A percentile compares a stretch with the other conserved stretches of the same genome.
Conservation (phyloP, 1,140 invertebrate species). For the Apis mellifera region DNA sequence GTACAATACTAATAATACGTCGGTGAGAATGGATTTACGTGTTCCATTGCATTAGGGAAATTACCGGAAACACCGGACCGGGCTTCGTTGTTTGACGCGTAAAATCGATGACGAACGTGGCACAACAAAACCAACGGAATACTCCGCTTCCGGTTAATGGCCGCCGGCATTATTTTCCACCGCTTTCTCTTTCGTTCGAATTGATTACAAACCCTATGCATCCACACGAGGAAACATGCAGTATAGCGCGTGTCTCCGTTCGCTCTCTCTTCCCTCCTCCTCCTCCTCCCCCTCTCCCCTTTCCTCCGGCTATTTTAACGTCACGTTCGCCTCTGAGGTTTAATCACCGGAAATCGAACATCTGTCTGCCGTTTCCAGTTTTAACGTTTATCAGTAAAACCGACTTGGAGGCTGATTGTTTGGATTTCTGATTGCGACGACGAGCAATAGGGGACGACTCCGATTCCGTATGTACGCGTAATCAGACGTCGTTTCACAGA, state of each 20-base stretch:
- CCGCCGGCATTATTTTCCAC: background rate
- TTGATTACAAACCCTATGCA: background rate
- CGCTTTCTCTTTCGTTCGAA: background rate
- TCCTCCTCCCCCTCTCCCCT: no score
- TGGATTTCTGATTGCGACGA: background rate
- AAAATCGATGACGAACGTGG: slow-evolving; percentile 20
- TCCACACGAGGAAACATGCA: no score
- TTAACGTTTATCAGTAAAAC: slow-evolving; percentile 19
- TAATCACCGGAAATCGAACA: slow-evolving; percentile 38
- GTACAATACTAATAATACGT: slow-evolving; percentile 26
- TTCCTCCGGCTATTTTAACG: background rate
- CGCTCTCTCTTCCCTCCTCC: no score
- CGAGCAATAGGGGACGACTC: background rate
- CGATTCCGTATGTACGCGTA: no score
- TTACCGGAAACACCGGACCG: slow-evolving; percentile 24
- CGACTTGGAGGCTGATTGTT: background rate
- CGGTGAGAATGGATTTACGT: slow-evolving; percentile 30
- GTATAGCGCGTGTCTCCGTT: background rate
- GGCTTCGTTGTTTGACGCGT: slow-evolving; percentile 25
- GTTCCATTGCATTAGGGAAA: slow-evolving; percentile 21
- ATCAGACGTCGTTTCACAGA: background rate
- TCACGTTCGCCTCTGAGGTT: background rate
- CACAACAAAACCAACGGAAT: slow-evolving; percentile 10
- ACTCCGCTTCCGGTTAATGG: background rate
- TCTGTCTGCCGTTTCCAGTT: background rate